Base-by-base conservation (phyloP, 92 coral and sea anemone species). In the Porites lobata region DNA sequence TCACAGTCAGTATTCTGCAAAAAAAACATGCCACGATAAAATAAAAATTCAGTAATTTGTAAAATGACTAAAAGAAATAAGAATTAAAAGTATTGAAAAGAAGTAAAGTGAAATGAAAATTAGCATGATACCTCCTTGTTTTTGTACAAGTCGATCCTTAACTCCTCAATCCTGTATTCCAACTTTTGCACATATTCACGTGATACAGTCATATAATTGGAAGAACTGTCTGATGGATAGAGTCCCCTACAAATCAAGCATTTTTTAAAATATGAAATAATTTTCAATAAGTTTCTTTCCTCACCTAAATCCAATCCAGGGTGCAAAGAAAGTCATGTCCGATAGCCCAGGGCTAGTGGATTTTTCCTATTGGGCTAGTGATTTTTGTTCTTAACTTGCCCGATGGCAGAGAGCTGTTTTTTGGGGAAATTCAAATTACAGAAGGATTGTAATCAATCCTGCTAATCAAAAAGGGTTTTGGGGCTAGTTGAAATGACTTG, bases 1-100 rank as follows among this genome's bases (percentile, higher is more conserved):
- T 95, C 96, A 51, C 68, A 83, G 63, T 95, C 93, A 24, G 92
- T 88, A 20, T 10, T 75, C 98, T 95, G 52, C 71, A 18, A 80
- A 77, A 19, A 19, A 72, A 52, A 1, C 32, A 29, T 22, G 20
- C 8, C 78, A 0, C 18, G 19, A 18, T 24, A 15, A 17, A 4
- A 82, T 38, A 5, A 77, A 15, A 58, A 57, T 13, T 51, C 21
- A 20, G 47, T 38, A 38, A 38, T 38, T 38, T 43, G 20, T 73
- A 2, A 18, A 66, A 20, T 26, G 47, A 38, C 32, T 68, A 18
- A 14, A 32, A 66, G 32, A 65, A 65, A 66, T 6, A 61, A 50
- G 19, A 79, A 18, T 79, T 8, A 24, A 63, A 19, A 38, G 47
- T 38, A 3, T 3, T 63, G 21, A 59, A 12, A 8, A 24, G 57